Evolutionary conservation across 2,113 vertebrate genomes (phyloP), one percentile per base, ranked within the genome.

Genomic region (Percina caprodes): DNA sequence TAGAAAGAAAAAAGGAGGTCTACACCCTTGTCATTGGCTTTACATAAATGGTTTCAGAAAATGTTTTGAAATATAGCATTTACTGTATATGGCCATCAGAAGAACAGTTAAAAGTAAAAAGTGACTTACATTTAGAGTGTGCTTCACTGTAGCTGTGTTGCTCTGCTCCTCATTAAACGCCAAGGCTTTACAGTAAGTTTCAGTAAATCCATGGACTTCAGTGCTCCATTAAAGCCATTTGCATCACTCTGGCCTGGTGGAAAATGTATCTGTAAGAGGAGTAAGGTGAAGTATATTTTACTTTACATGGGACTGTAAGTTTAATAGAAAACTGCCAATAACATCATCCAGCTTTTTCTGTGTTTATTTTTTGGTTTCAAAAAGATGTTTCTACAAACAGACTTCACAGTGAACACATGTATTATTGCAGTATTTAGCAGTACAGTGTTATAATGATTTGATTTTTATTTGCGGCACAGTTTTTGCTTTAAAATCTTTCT

Each of bases 191-290:
- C 73, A 86, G 80, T 86, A 86, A 91, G 86, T 91, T 89, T 91
- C 74, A 92, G 86, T 94, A 94, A 93, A 96, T 95, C 95, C 95
- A 75, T 94, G 91, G 94, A 95, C 93, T 89, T 96, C 95, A 94
- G 86, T 92, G 92, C 93, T 91, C 95, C 92, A 93, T 94, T 56
- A 54, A 10, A 46, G 23, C 35, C 35, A 66, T 39, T 56, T 46
- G 33, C 60, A 55, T 52, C 45, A 2, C 65, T 67, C 24, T 49
- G 23, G 30, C 65, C 45, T 48, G 23, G 15, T 30, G 45, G 16
- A 67, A 48, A 30, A 67, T 49, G 23, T 67, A 24, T 18, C 46
- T 6, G 16, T 11, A 67, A 30, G 9, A 48, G 23, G 24, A 48
- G 4, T 23, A 66, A 48, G 24, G 35, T 67, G 61, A 66, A 65